phyloP scores from a whole-genome alignment of 2,113 vertebrate species.

The Potamarius usumacintae region DNA sequence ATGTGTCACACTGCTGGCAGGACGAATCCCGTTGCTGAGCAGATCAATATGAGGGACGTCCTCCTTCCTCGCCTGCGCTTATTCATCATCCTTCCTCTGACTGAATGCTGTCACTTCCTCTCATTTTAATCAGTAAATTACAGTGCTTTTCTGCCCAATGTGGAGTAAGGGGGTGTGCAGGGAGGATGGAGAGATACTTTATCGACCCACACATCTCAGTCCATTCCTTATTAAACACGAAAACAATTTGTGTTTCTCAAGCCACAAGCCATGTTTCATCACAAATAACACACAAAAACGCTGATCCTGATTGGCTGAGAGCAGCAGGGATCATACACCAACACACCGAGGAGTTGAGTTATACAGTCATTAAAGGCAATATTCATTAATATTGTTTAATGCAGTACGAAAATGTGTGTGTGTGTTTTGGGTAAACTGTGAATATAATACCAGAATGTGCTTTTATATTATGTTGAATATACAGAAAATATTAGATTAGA shows the following conservation, averaged over 20 bases:
- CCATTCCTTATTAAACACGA: background rate
- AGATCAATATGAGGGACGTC: conserved; percentile 62
- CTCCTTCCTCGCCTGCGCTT: conserved; percentile 53
- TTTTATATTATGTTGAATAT: background rate
- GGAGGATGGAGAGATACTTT: background rate
- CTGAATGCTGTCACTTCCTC: conserved; percentile 54
- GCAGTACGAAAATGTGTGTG: background rate
- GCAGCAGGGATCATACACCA: too few species aligned
- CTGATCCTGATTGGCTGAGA: background rate
- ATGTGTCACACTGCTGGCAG: conserved; percentile 54
- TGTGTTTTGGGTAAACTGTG: background rate
- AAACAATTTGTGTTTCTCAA: conserved; percentile 3
- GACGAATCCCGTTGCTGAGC: conserved; percentile 56
- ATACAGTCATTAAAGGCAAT: background rate
- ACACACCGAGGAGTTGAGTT: background rate
- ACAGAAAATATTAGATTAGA: too few species aligned
- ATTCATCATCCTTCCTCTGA: conserved; percentile 55
- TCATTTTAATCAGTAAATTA: conserved; percentile 59
- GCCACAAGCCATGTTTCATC: background rate
- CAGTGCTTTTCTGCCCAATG: conserved; percentile 13
- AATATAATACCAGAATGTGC: background rate
- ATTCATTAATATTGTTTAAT: background rate
- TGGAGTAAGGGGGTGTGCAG: conserved; percentile 21
- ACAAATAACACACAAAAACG: background rate
- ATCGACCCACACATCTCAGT: background rate